Conservation (phyloP, 2,888 invertebrate genomes). For the Toxonevra muliebris region DNA sequence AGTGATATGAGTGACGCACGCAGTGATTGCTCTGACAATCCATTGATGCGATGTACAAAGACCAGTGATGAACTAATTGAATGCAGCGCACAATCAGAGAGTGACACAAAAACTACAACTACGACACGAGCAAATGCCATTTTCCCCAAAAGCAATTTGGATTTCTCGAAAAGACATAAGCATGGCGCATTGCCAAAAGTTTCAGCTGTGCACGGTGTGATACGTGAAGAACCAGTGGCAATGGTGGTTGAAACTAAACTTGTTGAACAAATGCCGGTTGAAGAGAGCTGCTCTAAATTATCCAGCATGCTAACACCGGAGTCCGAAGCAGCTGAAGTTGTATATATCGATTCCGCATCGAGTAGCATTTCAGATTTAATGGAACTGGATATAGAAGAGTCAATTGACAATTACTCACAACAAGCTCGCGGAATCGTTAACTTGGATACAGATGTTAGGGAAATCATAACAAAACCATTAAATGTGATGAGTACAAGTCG, state of each 20-base stretch:
- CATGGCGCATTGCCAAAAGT: constrained; percentile 46
- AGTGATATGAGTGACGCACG: constrained; percentile 71
- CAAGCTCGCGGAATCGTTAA: constrained; percentile 46
- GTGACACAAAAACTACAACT: constrained; percentile 51
- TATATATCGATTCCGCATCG: constrained; percentile 75
- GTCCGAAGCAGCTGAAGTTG: constrained; percentile 73
- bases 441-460: constrained; percentile 54
- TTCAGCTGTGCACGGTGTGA: constrained; percentile 34
- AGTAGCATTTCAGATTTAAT: constrained; percentile 71
- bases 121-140: constrained; percentile 60
- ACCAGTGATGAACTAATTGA: constrained; percentile 59
- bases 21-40: constrained; percentile 56
- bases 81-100: constrained; percentile 68
- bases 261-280: constrained; percentile 67
- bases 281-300: constrained; percentile 71
- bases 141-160: constrained; percentile 63
- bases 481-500: constrained; percentile 40
- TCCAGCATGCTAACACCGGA: constrained; percentile 65
- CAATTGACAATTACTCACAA: constrained; percentile 28
- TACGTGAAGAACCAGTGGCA: constrained; percentile 64
- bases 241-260: constrained; percentile 72
- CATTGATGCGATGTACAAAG: constrained; percentile 37
- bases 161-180: constrained; percentile 56
- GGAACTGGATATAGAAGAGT: constrained; percentile 16
- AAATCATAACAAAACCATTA: constrained; percentile 48